phyloP scores from a whole-genome alignment of 1,140 invertebrate genomes.

The Drosophila dunni region DNA sequence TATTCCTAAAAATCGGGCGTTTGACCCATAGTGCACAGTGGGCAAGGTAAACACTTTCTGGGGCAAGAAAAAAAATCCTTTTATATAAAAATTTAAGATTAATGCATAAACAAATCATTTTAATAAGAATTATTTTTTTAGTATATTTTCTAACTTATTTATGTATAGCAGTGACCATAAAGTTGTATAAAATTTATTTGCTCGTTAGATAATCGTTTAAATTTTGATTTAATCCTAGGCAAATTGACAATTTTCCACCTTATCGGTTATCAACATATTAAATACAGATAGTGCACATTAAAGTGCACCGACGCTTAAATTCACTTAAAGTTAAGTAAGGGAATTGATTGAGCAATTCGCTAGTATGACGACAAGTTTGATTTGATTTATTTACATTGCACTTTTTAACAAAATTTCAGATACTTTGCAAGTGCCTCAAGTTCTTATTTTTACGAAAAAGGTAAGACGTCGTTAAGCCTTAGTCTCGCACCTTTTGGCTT shows the following conservation, averaged over 20 bases:
- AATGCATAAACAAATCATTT: neutral
- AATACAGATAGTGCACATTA: neutral
- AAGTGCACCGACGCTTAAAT: neutral
- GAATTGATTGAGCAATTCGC: neutral
- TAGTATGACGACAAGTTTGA: constrained; percentile 1
- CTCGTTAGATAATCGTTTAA: neutral
- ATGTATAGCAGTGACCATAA: neutral
- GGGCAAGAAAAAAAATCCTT: neutral
- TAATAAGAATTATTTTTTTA: neutral
- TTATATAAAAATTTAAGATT: neutral
- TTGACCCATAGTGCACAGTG: no score
- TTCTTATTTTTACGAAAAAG: constrained; percentile 28
- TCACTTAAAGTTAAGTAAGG: neutral
- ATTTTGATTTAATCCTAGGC: constrained; percentile 1
- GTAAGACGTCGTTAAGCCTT: constrained; percentile 22
- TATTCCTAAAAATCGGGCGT: no score
- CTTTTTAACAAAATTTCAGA: neutral
- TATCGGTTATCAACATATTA: constrained; percentile 2
- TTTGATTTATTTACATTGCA: constrained; percentile 1
- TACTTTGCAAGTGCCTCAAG: constrained; percentile 30
- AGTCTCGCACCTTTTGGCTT: constrained; percentile 37
- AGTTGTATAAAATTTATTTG: neutral
- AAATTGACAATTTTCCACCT: constrained; percentile 2
- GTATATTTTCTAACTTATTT: no score
- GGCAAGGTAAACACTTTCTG: neutral